Conservation (phyloP, 1,140 invertebrate genomes). For the Temnothorax curvispinosus region DNA sequence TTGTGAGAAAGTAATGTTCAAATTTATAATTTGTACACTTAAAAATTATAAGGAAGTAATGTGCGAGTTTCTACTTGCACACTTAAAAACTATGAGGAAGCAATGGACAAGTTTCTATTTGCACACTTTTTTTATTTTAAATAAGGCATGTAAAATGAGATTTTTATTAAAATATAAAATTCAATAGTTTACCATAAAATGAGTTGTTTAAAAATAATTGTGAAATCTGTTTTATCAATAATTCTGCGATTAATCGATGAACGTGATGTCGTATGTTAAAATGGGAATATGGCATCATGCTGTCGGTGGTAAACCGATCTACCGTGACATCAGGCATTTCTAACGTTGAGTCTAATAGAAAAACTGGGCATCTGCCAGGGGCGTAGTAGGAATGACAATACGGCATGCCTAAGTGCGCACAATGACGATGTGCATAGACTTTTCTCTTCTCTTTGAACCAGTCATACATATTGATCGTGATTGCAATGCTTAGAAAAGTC, state of each 20-base stretch:
- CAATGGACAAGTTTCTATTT: too few species aligned
- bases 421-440: constrained; percentile 6
- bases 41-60: too few species aligned
- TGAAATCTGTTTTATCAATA: not conserved
- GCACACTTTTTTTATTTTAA: not conserved
- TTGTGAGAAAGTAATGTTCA: too few species aligned
- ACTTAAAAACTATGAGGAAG: too few species aligned
- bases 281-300: constrained; percentile 56
- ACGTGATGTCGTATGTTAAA: constrained; percentile 23
- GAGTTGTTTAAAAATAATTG: not conserved
- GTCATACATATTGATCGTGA: constrained; percentile 32
- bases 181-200: not conserved
- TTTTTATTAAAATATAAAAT: not conserved
- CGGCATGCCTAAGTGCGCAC: constrained; percentile 15
- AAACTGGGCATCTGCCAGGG: constrained; percentile 72
- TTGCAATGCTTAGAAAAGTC: constrained; percentile 22
- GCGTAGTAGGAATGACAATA: constrained; percentile 69
- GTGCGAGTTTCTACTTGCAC: too few species aligned
- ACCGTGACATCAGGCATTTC: constrained; percentile 56
- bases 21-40: too few species aligned
- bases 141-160: not conserved
- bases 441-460: constrained; percentile 21
- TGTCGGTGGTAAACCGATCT: constrained; percentile 18
- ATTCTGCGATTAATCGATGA: not conserved
- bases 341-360: constrained; percentile 66